A percentile compares a stretch with the other conserved stretches of the same genome.
Evolutionary conservation across 1,140 invertebrate species (phyloP).

Genomic region (Chelonus insularis): DNA sequence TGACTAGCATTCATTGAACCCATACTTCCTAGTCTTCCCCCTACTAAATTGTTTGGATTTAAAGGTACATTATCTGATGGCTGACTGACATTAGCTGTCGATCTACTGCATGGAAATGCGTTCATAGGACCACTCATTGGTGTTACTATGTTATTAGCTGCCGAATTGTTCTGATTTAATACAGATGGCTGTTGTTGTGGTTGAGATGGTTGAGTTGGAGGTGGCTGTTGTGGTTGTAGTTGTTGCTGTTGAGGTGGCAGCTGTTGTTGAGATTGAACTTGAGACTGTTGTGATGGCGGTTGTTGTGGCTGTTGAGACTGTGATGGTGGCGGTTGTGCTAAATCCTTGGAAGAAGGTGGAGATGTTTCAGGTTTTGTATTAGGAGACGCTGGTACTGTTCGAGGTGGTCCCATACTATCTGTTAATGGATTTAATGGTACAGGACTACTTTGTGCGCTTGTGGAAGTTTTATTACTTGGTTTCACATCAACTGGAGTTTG

Average conservation of each 20-base stretch:
- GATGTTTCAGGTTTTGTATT: constrained; percentile 56
- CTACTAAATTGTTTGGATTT: constrained; percentile 76
- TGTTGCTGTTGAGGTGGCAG: constrained; percentile 38
- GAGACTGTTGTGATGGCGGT: constrained; percentile 38
- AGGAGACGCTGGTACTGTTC: constrained; percentile 54
- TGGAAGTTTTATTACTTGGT: constrained; percentile 38
- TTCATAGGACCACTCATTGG: constrained; percentile 41
- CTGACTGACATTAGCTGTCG: constrained; percentile 50
- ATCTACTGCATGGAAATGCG: constrained; percentile 49
- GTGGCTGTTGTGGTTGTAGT: constrained; percentile 18
- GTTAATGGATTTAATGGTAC: constrained; percentile 50
- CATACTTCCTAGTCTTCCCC: constrained; percentile 57
- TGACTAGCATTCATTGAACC: constrained; percentile 65
- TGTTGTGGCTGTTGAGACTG: constrained; percentile 39
- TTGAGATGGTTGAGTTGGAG: constrained; percentile 34
- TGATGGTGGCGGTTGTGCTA: constrained; percentile 46
- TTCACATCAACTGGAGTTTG: constrained; percentile 49
- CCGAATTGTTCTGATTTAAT: constrained; percentile 42
- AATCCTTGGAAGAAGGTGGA: constrained; percentile 49
- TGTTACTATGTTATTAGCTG: constrained; percentile 33
- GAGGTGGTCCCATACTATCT: constrained; percentile 56
- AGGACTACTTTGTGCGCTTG: constrained; percentile 56
- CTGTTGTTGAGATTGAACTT: constrained; percentile 34
- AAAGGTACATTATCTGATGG: constrained; percentile 80
- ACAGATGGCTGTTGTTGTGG: constrained; percentile 26